These are phyloP conservation scores for Melanotaenia boesemani DNA, from an alignment of 2,797 vertebrate species.

Conservation along the genomic window DNA sequence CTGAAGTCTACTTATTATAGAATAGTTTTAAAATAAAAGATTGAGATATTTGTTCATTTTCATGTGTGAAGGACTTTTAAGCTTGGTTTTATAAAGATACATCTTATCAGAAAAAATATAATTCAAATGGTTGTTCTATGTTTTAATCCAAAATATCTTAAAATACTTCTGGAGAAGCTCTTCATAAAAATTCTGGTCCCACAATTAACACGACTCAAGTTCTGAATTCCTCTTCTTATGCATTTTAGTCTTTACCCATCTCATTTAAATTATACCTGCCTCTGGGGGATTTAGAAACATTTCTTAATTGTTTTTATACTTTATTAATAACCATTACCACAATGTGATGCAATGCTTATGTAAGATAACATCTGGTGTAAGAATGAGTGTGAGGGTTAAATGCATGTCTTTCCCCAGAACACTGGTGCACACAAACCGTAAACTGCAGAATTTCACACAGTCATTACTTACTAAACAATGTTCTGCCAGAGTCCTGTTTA, in stretches of 20 bases:
- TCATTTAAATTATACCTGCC: background rate
- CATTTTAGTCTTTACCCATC: background rate
- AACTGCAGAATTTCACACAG: constrained; percentile 31
- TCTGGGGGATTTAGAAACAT: background rate
- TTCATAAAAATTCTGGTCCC: background rate
- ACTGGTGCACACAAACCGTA: background rate
- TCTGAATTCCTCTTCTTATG: background rate
- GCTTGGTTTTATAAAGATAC: background rate
- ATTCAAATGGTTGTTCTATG: too few relatives aligned
- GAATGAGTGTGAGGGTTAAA: constrained; percentile 13
- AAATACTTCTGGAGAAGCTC: background rate
- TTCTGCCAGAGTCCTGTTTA: constrained; percentile 17
- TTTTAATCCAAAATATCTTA: background rate
- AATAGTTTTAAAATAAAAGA: background rate
- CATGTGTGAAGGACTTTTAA: background rate
- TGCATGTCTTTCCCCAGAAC: background rate
- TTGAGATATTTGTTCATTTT: background rate
- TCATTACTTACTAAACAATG: constrained; percentile 15
- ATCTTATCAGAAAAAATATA: background rate
- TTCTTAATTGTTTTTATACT: constrained; percentile 7
- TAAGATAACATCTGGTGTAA: constrained; percentile 34
- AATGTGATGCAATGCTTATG: constrained; percentile 35
- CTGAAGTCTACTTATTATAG: background rate
- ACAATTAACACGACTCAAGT: background rate
- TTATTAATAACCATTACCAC: constrained; percentile 25